These are phyloP conservation scores for Artemia franciscana DNA, from an alignment of 1,140 invertebrate genomes.

Conservation along the genomic window DNA sequence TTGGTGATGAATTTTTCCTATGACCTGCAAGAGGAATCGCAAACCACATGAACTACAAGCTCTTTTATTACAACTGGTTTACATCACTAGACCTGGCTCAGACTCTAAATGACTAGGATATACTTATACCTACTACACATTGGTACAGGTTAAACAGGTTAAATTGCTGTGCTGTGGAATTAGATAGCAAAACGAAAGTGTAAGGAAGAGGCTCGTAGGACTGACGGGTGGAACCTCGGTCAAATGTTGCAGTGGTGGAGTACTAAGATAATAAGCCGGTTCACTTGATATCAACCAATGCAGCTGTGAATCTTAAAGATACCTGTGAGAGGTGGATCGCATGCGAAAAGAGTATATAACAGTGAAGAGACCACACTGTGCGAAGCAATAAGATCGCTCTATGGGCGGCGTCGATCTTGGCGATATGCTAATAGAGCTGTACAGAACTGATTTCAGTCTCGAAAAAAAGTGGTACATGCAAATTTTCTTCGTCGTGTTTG, in stretches of 20 bases:
- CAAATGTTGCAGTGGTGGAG: neutral
- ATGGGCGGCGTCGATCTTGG: neutral
- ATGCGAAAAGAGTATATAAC: neutral
- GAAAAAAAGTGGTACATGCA: neutral
- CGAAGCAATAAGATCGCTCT: neutral
- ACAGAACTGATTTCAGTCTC: neutral
- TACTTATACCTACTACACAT: neutral
- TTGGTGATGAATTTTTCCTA: neutral
- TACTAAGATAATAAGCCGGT: neutral
- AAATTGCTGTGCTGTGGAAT: neutral
- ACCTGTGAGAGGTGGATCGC: neutral
- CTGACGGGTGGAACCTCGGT: neutral
- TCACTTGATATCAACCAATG: neutral
- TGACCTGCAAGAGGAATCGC: neutral
- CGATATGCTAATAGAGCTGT: neutral
- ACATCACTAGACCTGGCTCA: neutral
- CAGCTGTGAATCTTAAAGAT: neutral
- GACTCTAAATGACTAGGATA: neutral
- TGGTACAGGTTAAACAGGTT: neutral
- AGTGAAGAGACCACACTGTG: neutral
- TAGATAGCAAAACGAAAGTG: neutral
- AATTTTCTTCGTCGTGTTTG: neutral
- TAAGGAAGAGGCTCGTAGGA: neutral
- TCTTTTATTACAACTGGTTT: too few relatives aligned
- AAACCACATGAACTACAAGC: neutral